Evolutionary conservation across 2,113 vertebrate species (phyloP).

Genomic region (Psilopogon haemacephalus): DNA sequence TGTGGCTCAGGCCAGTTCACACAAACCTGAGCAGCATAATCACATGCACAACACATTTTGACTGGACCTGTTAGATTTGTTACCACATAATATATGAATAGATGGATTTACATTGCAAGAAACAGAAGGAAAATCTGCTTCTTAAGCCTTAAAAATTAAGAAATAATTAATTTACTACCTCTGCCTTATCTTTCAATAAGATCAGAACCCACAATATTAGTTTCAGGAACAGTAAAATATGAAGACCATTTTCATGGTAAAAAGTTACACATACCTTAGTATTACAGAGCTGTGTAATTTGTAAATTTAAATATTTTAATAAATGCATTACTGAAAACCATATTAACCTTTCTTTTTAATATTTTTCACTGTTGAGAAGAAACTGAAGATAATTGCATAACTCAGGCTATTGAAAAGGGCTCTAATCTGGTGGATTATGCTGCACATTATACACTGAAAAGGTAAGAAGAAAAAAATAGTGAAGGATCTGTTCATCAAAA

Average conservation of each 20-base stretch:
- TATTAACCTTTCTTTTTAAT: not conserved
- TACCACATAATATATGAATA: not conserved
- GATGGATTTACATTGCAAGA: not conserved
- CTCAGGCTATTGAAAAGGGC: constrained; percentile 66
- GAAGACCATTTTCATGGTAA: not conserved
- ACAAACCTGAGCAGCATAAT: not conserved
- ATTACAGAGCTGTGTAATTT: not conserved
- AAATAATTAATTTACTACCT: not conserved
- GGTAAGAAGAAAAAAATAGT: constrained; percentile 57
- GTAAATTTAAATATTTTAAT: not conserved
- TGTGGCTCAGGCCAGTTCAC: not conserved
- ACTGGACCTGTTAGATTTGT: not conserved
- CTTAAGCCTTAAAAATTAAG: not conserved
- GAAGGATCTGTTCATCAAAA: not conserved
- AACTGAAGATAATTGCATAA: constrained; percentile 57
- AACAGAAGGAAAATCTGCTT: not conserved
- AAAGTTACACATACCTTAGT: not conserved
- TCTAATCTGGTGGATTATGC: constrained; percentile 58
- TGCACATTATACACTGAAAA: constrained; percentile 17
- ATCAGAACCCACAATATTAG: not conserved
- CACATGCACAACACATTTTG: not conserved
- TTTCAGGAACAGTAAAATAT: not conserved
- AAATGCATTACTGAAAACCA: not conserved
- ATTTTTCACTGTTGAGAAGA: not conserved
- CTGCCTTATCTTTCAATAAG: not conserved